These are phyloP conservation scores for Psittacula echo DNA, from an alignment of 2,797 vertebrate species.

Conservation along the genomic window DNA sequence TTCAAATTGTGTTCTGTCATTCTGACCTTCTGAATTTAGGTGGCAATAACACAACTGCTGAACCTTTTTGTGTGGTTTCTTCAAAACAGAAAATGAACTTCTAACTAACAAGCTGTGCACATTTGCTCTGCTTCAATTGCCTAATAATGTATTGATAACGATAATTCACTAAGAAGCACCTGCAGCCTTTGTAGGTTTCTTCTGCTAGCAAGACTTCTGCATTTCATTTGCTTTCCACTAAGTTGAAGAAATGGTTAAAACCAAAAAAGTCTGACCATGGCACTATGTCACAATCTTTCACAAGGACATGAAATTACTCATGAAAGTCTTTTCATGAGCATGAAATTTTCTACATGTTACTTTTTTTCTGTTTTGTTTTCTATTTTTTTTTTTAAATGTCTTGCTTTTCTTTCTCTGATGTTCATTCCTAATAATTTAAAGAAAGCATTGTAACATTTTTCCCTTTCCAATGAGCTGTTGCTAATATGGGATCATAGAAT, in stretches of 20 bases:
- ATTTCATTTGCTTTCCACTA: neutral
- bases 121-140: neutral
- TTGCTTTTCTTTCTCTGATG: neutral
- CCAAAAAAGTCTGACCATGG: neutral
- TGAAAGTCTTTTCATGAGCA: neutral
- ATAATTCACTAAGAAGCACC: neutral
- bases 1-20: neutral
- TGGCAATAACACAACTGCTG: neutral
- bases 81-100: neutral
- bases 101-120: neutral
- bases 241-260: neutral
- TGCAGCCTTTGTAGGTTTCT: neutral
- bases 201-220: neutral
- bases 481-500: neutral
- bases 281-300: neutral
- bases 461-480: neutral
- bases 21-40: neutral
- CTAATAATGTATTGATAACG: neutral
- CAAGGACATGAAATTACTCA: neutral
- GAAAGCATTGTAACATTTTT: neutral
- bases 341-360: rapidly evolving
- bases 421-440: neutral
- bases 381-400: neutral
- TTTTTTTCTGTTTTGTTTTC: neutral
- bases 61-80: neutral